Evolutionary conservation across 2,888 invertebrate genomes (phyloP).

Genomic region (Anticlea derivata): DNA sequence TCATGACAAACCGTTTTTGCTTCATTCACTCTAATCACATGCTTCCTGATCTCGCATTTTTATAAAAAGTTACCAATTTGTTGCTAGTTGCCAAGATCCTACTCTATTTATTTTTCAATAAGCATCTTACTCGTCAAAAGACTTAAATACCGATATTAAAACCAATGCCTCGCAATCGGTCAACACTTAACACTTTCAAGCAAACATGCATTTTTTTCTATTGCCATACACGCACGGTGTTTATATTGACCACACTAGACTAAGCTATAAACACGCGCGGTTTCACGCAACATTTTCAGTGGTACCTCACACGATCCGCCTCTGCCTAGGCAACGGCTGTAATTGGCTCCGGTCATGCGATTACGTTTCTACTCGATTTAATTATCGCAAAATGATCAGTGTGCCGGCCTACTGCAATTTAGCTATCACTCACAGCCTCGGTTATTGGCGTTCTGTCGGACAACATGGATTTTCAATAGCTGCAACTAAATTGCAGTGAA

Average conservation of each 20-base stretch:
- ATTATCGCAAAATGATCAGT: slow-evolving; percentile 82
- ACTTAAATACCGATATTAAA: slow-evolving; percentile 5
- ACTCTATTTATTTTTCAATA: no score
- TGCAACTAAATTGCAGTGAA: slow-evolving; percentile 56
- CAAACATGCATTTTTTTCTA: slow-evolving; percentile 32
- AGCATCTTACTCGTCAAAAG: no score
- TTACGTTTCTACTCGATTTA: slow-evolving; percentile 81
- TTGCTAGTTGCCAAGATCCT: no score
- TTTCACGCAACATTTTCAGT: slow-evolving; percentile 69
- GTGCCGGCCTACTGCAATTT: slow-evolving; percentile 79
- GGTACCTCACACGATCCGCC: slow-evolving; percentile 65
- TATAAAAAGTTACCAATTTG: no score
- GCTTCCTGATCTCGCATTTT: no score
- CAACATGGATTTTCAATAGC: slow-evolving; percentile 63
- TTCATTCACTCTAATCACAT: no score
- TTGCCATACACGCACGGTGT: slow-evolving; percentile 40
- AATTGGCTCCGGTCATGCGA: slow-evolving; percentile 83
- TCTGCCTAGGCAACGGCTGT: slow-evolving; percentile 75
- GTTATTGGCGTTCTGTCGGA: slow-evolving; percentile 56
- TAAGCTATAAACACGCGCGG: slow-evolving; percentile 63
- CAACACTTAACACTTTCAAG: slow-evolving; percentile 19
- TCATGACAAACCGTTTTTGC: no score
- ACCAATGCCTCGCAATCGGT: slow-evolving; percentile 2
- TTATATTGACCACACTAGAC: slow-evolving; percentile 36
- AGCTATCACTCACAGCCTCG: slow-evolving; percentile 77